Conservation (phyloP, 2,888 invertebrate species). For the Spisula subtruncata region DNA sequence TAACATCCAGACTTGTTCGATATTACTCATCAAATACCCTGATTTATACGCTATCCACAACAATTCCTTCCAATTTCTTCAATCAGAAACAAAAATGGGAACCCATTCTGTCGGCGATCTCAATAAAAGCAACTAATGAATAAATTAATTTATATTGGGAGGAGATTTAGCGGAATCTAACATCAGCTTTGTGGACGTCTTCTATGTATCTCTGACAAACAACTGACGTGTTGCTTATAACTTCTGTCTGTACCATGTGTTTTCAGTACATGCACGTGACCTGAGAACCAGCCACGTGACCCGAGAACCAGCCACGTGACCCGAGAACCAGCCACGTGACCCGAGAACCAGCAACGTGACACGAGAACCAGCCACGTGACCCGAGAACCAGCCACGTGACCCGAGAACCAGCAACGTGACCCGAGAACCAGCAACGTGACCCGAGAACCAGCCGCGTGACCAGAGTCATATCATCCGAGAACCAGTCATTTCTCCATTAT, state of each 20-base stretch:
- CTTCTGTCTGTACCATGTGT: not conserved
- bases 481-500: too few relatives aligned
- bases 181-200: not conserved
- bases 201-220: not conserved
- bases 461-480: too few relatives aligned
- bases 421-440: too few relatives aligned
- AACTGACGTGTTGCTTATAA: not conserved
- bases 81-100: slow-evolving; percentile 1
- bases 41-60: not conserved
- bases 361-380: too few relatives aligned
- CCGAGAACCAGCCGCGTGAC: too few relatives aligned
- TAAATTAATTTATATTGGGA: slow-evolving; percentile 15
- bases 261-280: not conserved
- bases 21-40: not conserved
- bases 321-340: too few relatives aligned
- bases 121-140: slow-evolving; percentile 18
- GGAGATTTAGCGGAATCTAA: not conserved
- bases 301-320: too few relatives aligned
- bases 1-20: not conserved
- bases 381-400: too few relatives aligned
- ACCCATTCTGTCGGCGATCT: not conserved
- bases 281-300: not conserved
- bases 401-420: too few relatives aligned
- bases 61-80: not conserved
- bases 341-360: too few relatives aligned